Evolutionary conservation across 2,797 vertebrate genomes (phyloP), one percentile per base, ranked within the genome.

Genomic region (Dipus sagitta): DNA sequence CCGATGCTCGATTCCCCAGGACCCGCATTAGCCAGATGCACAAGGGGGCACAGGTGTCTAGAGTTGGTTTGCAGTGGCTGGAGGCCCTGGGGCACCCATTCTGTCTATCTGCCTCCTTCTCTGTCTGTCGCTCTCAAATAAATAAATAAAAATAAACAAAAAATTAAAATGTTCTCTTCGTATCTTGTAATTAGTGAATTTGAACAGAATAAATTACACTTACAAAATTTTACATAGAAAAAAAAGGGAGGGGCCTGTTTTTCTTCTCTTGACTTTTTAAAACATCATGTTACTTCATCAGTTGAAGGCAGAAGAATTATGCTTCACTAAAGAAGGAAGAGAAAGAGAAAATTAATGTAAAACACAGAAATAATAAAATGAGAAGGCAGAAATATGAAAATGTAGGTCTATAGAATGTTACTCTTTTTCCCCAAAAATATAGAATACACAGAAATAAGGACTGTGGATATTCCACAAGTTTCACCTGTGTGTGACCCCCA

Each of bases 181-280:
- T 91, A 92, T 70, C 30, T 86, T 74, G 79, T 68, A 79, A 92
- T 88, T 91, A 94, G 28, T 84, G 64, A 83, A 34, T 80, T 87
- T 90, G 65, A 32, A 95, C 93, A 95, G 23, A 92, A 90, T 85
- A 88, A 82, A 88, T 78, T 83, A 65, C 68, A 62, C 71, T 86
- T 80, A 60, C 11, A 79, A 93, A 13, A 26, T 52, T 88, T 64
- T 68, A 2, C 76, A 28, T 42, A 47, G 65, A 86, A 94, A 92
- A 20, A n/a, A n/a, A 38, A 38, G 38, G 38, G 38, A 6, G 38
- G 38, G 38, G 38, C 38, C 38, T 38, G 3, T 34, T 60, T 52
- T 88, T 80, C 58, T 75, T 68, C 79, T 65, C 60, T 9, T 38
- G 13, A 28, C 17, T 82, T 18, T 34, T 28, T 14, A 10, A 65